phyloP scores from a whole-genome alignment of 1,140 invertebrate species.

The Himalopsyche phryganea region DNA sequence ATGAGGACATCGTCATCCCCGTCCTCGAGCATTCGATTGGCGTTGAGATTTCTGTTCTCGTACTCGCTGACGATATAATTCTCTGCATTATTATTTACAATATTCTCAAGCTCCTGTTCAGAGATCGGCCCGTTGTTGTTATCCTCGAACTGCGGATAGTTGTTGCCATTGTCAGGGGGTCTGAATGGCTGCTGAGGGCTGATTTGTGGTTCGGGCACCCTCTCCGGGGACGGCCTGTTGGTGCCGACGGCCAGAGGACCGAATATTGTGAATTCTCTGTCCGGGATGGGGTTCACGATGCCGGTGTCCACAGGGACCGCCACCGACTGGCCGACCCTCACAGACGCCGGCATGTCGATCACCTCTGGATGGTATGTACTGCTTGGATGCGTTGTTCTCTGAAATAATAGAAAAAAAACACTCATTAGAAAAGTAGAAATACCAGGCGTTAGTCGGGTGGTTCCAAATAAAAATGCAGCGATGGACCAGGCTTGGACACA shows the following conservation, averaged over 20 bases:
- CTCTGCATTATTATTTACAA: slow-evolving; percentile 53
- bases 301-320: slow-evolving; percentile 15
- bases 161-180: slow-evolving; percentile 23
- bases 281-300: slow-evolving; percentile 28
- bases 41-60: slow-evolving; percentile 30
- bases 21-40: slow-evolving; percentile 1
- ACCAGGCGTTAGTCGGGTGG: too few relatives aligned
- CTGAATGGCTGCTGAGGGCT: not conserved
- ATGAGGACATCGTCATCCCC: slow-evolving; percentile 8
- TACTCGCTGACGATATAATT: slow-evolving; percentile 43
- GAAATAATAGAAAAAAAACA: too few relatives aligned
- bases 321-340: slow-evolving; percentile 2
- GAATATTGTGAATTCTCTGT: slow-evolving; percentile 27
- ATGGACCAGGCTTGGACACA: too few relatives aligned
- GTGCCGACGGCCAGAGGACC: slow-evolving; percentile 2
- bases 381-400: slow-evolving; percentile 8
- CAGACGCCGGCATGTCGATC: slow-evolving; percentile 4
- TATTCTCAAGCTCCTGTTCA: slow-evolving; percentile 53
- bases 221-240: slow-evolving; percentile 2
- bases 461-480: too few relatives aligned
- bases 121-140: slow-evolving; percentile 55
- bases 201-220: not conserved
- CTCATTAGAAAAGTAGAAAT: too few relatives aligned
- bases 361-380: slow-evolving; percentile 11
- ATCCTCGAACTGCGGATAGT: slow-evolving; percentile 48